Conservation (phyloP, 2,113 vertebrate genomes). For the Stictonetta naevosa region DNA sequence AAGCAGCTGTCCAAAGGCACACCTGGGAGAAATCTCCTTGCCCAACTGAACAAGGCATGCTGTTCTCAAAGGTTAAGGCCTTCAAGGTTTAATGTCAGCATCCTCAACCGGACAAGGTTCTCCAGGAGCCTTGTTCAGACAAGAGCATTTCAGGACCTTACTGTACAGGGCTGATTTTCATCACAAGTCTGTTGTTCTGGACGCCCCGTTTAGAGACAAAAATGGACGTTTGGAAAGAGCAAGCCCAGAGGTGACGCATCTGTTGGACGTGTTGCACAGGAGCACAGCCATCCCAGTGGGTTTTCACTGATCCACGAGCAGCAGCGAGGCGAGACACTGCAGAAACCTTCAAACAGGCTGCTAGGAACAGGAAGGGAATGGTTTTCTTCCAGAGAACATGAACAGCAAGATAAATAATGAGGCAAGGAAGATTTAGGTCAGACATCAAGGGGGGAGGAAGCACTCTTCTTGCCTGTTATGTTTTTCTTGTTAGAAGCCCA, state of each 20-base stretch:
- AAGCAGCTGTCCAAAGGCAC: not conserved
- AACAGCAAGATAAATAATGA: not conserved
- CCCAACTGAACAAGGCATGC: not conserved
- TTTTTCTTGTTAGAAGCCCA: not conserved
- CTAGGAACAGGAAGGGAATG: not conserved
- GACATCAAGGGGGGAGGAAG: rapidly evolving
- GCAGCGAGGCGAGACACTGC: not conserved
- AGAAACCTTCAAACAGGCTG: not conserved
- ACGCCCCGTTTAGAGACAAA: not conserved
- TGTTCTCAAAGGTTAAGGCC: not conserved
- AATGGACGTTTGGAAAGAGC: not conserved
- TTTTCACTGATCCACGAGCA: not conserved
- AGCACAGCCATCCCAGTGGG: not conserved
- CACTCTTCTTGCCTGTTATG: not conserved
- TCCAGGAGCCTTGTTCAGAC: not conserved
- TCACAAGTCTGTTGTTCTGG: not conserved
- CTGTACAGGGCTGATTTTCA: not conserved
- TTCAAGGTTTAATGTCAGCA: not conserved
- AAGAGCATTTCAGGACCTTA: not conserved
- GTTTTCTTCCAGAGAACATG: not conserved
- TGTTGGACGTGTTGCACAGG: rapidly evolving
- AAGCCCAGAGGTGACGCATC: not conserved
- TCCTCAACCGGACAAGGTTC: not conserved
- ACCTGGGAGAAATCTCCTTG: not conserved
- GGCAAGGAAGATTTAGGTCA: not conserved